Evolutionary conservation across 2,888 invertebrate genomes (phyloP).

Genomic region (Cactoblastis cactorum): DNA sequence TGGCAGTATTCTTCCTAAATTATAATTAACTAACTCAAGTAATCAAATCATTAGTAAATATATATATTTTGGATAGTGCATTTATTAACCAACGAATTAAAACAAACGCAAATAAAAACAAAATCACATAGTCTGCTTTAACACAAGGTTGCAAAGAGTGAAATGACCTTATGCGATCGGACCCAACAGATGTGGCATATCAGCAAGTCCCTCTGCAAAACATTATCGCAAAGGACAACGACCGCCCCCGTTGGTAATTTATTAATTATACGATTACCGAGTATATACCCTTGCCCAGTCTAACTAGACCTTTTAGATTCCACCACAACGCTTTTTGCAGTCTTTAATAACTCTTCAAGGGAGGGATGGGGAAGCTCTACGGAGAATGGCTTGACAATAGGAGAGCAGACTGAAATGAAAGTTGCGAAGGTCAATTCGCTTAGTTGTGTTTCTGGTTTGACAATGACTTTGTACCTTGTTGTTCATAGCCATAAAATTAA

Average conservation of each 20-base stretch:
- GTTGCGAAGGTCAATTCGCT: constrained; percentile 58
- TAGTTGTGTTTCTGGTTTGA: constrained; percentile 31
- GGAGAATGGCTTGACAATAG: constrained; percentile 40
- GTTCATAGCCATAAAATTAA: too few species aligned
- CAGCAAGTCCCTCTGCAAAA: constrained; percentile 62
- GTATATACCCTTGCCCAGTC: constrained; percentile 48
- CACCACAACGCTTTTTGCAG: constrained; percentile 23
- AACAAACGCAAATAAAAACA: constrained; percentile 2
- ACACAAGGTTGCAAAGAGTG: constrained; percentile 44
- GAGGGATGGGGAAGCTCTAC: constrained; percentile 35
- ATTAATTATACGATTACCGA: constrained; percentile 70
- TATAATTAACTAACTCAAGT: too few species aligned
- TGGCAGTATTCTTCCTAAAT: too few species aligned
- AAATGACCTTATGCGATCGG: constrained; percentile 62
- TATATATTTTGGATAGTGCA: too few species aligned
- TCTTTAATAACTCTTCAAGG: constrained; percentile 24
- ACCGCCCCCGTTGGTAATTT: constrained; percentile 70
- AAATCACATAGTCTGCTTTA: constrained; percentile 7
- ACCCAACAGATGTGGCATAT: constrained; percentile 70
- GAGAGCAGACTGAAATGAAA: constrained; percentile 54
- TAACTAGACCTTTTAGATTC: constrained; percentile 43
- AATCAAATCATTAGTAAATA: background rate
- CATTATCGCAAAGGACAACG: constrained; percentile 68
- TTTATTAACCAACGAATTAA: too few species aligned
- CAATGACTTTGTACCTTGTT: constrained; percentile 19